phyloP scores from a whole-genome alignment of 1,140 invertebrate genomes.

The Magallana ariakensis region DNA sequence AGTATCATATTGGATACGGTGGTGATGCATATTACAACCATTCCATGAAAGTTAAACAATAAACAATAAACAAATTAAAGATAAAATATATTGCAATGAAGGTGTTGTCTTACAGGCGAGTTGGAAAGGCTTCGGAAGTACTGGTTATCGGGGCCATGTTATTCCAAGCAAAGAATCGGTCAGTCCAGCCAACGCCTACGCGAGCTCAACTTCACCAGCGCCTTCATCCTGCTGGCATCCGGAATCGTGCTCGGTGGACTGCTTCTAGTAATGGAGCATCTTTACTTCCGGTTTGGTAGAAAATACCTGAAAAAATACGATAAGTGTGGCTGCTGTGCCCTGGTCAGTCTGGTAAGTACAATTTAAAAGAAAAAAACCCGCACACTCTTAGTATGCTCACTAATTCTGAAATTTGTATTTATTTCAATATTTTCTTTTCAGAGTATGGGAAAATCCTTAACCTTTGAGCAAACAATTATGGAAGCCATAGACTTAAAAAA shows the following conservation, averaged over 20 bases:
- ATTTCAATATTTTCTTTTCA: conserved; percentile 68
- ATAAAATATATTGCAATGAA: no score
- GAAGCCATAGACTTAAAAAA: conserved; percentile 86
- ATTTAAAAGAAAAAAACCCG: background rate
- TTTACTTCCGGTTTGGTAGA: conserved; percentile 95
- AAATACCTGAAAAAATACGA: conserved; percentile 93
- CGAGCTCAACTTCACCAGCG: conserved; percentile 95
- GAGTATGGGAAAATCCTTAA: conserved; percentile 90
- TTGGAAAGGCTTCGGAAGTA: conserved; percentile 95
- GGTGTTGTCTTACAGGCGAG: conserved; percentile 84
- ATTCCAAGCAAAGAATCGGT: conserved; percentile 83
- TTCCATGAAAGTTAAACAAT: no score
- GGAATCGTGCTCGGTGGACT: conserved; percentile 93
- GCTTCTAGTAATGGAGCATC: conserved; percentile 92
- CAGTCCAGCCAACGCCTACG: conserved; percentile 90
- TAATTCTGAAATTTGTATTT: background rate
- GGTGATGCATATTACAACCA: no score
- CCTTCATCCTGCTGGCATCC: conserved; percentile 95
- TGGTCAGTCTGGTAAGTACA: conserved; percentile 89
- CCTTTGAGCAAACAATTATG: conserved; percentile 92
- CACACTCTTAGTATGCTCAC: background rate
- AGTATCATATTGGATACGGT: no score
- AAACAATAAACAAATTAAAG: no score
- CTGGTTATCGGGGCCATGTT: conserved; percentile 98
- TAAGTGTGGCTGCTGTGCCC: conserved; percentile 91